These are phyloP conservation scores for Danaus chrysippus DNA, from an alignment of 2,888 invertebrate species.

Conservation along the genomic window DNA sequence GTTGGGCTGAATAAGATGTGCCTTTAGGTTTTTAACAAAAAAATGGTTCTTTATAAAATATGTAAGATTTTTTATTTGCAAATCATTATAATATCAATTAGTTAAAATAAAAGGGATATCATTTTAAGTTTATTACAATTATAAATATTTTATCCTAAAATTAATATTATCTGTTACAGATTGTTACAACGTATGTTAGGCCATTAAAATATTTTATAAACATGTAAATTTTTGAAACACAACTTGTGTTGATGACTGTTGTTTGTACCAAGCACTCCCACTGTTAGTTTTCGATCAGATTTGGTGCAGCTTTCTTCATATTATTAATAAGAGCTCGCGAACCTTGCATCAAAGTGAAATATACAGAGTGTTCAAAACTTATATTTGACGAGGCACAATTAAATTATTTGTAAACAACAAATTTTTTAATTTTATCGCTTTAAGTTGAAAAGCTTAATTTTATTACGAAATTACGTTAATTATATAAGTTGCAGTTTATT, in stretches of 20 bases:
- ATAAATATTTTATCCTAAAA: too few relatives aligned
- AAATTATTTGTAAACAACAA: background rate
- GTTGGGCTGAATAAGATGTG: conserved; percentile 35
- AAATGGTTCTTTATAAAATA: background rate
- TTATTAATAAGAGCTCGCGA: conserved; percentile 74
- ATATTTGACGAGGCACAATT: background rate
- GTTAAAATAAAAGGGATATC: too few relatives aligned
- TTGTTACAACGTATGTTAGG: too few relatives aligned
- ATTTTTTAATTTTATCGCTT: too few relatives aligned
- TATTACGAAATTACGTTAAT: too few relatives aligned
- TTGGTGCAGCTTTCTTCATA: conserved; percentile 69
- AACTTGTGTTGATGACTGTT: conserved; percentile 41
- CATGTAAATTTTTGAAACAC: conserved; percentile 9
- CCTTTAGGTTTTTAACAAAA: conserved; percentile 1
- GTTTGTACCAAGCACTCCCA: conserved; percentile 58
- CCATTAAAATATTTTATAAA: background rate
- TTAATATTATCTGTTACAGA: too few relatives aligned
- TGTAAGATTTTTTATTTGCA: background rate
- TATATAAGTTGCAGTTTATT: too few relatives aligned
- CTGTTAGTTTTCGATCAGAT: conserved; percentile 70
- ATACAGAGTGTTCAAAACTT: conserved; percentile 48
- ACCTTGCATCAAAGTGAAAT: conserved; percentile 55
- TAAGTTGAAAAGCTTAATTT: too few relatives aligned
- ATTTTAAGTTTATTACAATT: too few relatives aligned
- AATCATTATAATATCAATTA: background rate